phyloP scores from a whole-genome alignment of 2,797 vertebrate species.

The Onychomys arenicola region DNA sequence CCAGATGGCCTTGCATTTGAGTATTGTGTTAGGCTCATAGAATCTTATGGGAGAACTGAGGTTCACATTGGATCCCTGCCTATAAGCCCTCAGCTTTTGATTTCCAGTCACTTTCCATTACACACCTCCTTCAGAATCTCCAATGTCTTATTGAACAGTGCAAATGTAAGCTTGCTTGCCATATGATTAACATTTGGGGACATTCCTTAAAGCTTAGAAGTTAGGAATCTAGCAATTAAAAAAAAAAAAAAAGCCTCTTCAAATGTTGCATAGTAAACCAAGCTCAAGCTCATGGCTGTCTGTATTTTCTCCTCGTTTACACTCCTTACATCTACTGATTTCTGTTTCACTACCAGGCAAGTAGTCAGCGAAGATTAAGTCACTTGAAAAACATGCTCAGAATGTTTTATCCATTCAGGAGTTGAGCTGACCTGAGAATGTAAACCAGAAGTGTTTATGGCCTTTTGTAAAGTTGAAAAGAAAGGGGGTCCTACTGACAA shows the following conservation, averaged over 20 bases:
- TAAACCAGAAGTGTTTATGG: not conserved
- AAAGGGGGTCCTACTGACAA: not conserved
- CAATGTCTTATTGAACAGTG: not conserved
- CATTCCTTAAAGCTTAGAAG: conserved; percentile 37
- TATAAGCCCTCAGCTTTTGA: not conserved
- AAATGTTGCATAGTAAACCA: conserved; percentile 3
- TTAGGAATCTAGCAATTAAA: not conserved
- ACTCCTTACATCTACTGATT: conserved; percentile 2
- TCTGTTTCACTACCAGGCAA: conserved; percentile 1
- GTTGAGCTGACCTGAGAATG: not conserved
- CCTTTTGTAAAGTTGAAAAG: not conserved
- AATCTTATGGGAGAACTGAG: not conserved
- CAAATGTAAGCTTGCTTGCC: not conserved
- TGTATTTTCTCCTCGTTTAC: conserved; percentile 56
- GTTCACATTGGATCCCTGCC: not conserved
- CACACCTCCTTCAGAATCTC: conserved; percentile 14
- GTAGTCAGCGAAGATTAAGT: conserved; percentile 22
- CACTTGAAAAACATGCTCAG: conserved; percentile 30
- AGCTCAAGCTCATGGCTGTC: not conserved
- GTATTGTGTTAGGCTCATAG: not conserved
- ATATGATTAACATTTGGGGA: not conserved
- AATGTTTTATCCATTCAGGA: not conserved
- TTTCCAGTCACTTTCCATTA: conserved; percentile 53
- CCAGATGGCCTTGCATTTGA: conserved; percentile 8
- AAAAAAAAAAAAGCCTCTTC: not conserved